Evolutionary conservation across 2,888 invertebrate species (phyloP), one percentile per base, ranked within the genome.

Genomic region (Volucella bombylans): DNA sequence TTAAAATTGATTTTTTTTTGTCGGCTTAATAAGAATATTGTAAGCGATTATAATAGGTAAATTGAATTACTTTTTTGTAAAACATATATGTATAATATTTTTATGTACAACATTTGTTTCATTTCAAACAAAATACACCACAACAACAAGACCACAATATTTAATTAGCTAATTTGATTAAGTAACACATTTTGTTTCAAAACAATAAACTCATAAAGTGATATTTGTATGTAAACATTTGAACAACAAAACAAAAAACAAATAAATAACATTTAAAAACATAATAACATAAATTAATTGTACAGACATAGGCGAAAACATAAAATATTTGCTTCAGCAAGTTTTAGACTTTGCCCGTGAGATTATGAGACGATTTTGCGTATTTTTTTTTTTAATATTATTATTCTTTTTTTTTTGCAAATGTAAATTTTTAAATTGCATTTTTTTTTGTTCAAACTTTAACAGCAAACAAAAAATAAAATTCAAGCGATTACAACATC

Each of bases 401-500:
- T 9, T 12, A 14, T 64, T n/a, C 38, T n/a, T 57, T 55, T 18
- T 52, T 65, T 67, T 39, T 45, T 65, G 15, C 11, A 76, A 71
- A 71, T 54, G 65, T 52, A 72, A 67, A 31, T 11, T 74, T 79
- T 81, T 61, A 68, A 55, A 59, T 52, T 59, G 23, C 23, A 47
- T 14, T 23, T 69, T 49, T 52, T 61, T 49, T 64, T 61, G 71
- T 54, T 72, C 38, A 6, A 67, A 72, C 62, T 78, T 74, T 3
- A 74, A 83, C 69, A 68, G 82, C 86, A 86, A 86, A 82, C 64
- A 82, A 86, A 85, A 86, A 85, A 72, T 3, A 74, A 85, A 85
- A 74, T 68, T 86, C 67, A 86, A 85, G 86, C 86, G 74, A 85
- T 85, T 74, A 86, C 82, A 88, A 88, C 87, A 88, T 85, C 87